Percentiles rank a stretch among this genome's conserved stretches.
phyloP scores from a whole-genome alignment of 2,113 vertebrate genomes.

The Dasyurus viverrinus region DNA sequence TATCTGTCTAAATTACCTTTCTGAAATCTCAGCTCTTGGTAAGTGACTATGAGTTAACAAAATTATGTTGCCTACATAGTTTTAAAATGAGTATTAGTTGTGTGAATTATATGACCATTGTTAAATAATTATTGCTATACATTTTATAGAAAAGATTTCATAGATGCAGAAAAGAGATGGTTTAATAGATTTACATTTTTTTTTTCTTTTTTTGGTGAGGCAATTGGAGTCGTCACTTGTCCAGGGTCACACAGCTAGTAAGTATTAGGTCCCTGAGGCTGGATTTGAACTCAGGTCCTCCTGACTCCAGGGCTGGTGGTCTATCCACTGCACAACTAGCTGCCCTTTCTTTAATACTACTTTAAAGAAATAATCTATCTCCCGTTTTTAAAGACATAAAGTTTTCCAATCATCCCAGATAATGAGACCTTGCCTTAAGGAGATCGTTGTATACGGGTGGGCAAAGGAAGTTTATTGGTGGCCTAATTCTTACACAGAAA shows the following conservation, averaged over 20 bases:
- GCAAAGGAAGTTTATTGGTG: neutral
- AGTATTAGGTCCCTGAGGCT: too few relatives aligned
- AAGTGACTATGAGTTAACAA: neutral
- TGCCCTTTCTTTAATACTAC: too few relatives aligned
- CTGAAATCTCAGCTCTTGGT: neutral
- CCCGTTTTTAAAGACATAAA: constrained; percentile 39
- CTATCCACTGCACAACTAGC: too few relatives aligned
- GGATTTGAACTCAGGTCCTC: too few relatives aligned
- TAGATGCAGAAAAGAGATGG: constrained; percentile 43
- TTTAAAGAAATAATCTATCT: constrained; percentile 39
- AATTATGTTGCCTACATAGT: neutral
- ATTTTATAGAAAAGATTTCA: constrained; percentile 42
- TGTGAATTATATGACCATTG: neutral
- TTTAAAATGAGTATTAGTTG: neutral
- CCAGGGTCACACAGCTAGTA: too few relatives aligned
- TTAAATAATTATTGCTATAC: constrained; percentile 28
- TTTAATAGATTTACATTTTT: neutral
- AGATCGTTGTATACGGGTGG: neutral
- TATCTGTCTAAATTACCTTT: neutral
- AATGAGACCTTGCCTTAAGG: constrained; percentile 24
- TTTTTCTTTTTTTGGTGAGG: too few relatives aligned
- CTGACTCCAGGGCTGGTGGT: too few relatives aligned
- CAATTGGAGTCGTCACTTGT: too few relatives aligned
- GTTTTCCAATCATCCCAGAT: constrained; percentile 32
- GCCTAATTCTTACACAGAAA: neutral